phyloP scores from a whole-genome alignment of 2,113 vertebrate genomes.

The Odobenus rosmarus region DNA sequence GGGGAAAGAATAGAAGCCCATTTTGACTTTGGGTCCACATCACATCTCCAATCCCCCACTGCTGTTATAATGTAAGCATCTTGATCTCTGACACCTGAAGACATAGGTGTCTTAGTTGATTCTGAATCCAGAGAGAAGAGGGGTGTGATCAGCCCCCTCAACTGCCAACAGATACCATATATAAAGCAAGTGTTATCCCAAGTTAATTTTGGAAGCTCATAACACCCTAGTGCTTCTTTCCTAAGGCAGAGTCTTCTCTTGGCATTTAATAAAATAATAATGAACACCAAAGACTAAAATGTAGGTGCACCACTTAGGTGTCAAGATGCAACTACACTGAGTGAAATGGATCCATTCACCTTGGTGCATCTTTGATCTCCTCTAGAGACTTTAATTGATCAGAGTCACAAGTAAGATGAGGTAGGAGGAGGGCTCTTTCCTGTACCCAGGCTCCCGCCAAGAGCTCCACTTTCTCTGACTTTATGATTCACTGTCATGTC shows the following conservation, averaged over 20 bases:
- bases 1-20: not conserved
- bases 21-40: not conserved
- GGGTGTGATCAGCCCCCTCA: not conserved
- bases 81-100: not conserved
- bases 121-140: not conserved
- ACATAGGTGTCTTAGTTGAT: not conserved
- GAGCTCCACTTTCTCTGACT: not conserved
- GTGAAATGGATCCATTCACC: not conserved
- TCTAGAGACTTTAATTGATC: not conserved
- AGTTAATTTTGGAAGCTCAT: not conserved
- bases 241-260: not conserved
- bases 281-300: not conserved
- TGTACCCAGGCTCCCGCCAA: not conserved
- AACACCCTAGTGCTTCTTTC: not conserved
- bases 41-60: not conserved
- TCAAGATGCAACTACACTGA: not conserved
- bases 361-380: not conserved
- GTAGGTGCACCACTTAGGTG: not conserved
- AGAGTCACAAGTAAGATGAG: not conserved
- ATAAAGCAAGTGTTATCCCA: not conserved
- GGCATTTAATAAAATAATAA: not conserved
- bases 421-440: not conserved
- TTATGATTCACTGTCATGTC: not conserved
- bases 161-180: not conserved
- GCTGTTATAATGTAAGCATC: not conserved